Evolutionary conservation across 2,888 invertebrate genomes (phyloP), one percentile per base, ranked within the genome.

Genomic region (Willowsia nigromaculata): DNA sequence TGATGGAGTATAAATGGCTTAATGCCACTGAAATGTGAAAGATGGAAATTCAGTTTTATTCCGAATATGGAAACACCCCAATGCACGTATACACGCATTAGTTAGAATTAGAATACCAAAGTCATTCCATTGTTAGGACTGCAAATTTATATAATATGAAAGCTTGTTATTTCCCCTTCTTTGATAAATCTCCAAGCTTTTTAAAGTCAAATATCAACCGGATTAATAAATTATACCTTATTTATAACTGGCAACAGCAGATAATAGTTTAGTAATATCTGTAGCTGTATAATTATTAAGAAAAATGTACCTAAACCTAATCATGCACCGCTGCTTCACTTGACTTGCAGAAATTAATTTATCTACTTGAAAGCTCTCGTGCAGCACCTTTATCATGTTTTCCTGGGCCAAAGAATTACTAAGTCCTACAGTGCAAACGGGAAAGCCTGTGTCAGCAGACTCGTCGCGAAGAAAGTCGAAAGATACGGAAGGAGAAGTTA

Each of bases 321-420:
- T 50, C 53, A 56, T 56, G 22, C 22, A 4, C 30, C 11, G 3
- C 56, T 56, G 22, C 5, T 13, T 62, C 11, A 62, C 2, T 30
- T 62, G 6, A 62, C 62, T 62, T 27, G n/a, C 62, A 62, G 30
- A 62, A 30, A 30, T 1, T 30, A 1, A 11, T 30, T 62, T n/a
- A n/a, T n/a, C n/a, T 62, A 5, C 6, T n/a, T 37, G 18, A 65
- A 37, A 65, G 6, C 13, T 62, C 6, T 13, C 27, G 27, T 15
- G 50, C 43, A 62, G n/a, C n/a, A n/a, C n/a, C n/a, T 30, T 18
- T 37, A 25, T 25, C 53, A 81, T 81, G 27, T 50, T 56, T 22
- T 37, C 4, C 40, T 90, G 88, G 78, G 91, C 90, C 1, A 90
- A 89, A 50, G 91, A 91, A 7, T 37, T 91, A 9, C 65, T 91